Percentiles rank a stretch among this genome's conserved stretches.
Conservation (phyloP, 2,888 invertebrate genomes). For the Meiosimyza platycephala region DNA sequence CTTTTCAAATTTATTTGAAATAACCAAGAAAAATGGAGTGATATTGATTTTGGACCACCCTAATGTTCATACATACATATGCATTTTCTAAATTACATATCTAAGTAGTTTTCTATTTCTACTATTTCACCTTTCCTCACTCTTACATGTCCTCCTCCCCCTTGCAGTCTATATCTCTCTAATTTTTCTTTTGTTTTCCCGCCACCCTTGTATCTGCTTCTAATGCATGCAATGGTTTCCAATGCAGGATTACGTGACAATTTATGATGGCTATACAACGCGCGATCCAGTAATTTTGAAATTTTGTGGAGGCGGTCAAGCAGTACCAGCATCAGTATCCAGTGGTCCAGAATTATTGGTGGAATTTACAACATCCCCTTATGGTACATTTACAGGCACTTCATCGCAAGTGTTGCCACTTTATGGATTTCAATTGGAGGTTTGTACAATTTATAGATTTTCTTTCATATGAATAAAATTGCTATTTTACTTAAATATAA, state of each 20-base stretch:
- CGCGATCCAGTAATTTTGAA: slow-evolving; percentile 87
- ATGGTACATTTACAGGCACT: slow-evolving; percentile 84
- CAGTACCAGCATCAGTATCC: slow-evolving; percentile 86
- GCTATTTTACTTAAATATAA: too few relatives aligned
- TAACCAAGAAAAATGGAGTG: too few relatives aligned
- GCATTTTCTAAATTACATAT: too few relatives aligned
- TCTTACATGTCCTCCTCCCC: slow-evolving; percentile 1
- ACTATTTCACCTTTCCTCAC: slow-evolving; percentile 10
- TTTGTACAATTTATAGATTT: slow-evolving; percentile 64
- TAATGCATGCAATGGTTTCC: too few relatives aligned
- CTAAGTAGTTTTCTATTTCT: slow-evolving; percentile 20
- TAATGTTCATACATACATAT: background rate
- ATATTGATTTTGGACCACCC: too few relatives aligned
- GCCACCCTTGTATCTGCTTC: slow-evolving; percentile 46
- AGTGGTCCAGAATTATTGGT: slow-evolving; percentile 90
- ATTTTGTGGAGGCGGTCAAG: slow-evolving; percentile 90
- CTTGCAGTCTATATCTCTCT: slow-evolving; percentile 20
- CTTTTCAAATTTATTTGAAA: too few relatives aligned
- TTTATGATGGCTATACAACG: slow-evolving; percentile 90
- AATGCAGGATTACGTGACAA: slow-evolving; percentile 82
- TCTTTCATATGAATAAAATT: too few relatives aligned
- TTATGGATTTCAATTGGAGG: slow-evolving; percentile 91
- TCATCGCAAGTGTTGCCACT: slow-evolving; percentile 81
- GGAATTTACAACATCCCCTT: slow-evolving; percentile 90
- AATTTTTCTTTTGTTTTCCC: slow-evolving; percentile 37